Evolutionary conservation across 2,113 vertebrate species (phyloP).

Genomic region (Pteruthius melanotis): DNA sequence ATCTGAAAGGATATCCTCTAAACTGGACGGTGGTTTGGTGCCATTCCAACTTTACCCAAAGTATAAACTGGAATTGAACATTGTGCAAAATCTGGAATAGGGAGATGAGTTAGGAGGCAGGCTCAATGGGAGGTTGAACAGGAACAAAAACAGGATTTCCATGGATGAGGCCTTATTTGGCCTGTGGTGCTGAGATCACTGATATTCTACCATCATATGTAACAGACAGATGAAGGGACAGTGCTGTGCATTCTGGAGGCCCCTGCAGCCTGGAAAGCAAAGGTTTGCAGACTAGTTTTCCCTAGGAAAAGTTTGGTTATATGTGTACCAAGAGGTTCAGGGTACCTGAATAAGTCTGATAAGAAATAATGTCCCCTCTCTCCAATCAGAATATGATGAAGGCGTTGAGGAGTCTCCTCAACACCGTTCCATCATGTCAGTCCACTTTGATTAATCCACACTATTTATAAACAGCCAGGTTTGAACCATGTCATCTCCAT

Average conservation of each 20-base stretch:
- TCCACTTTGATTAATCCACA: background rate
- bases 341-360: background rate
- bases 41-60: background rate
- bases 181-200: background rate
- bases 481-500: background rate
- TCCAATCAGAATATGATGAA: background rate
- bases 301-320: background rate
- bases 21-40: background rate
- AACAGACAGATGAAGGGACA: background rate
- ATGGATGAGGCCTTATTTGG: background rate
- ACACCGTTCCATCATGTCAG: background rate
- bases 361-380: background rate
- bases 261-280: background rate
- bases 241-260: background rate
- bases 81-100: background rate
- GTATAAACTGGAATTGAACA: background rate
- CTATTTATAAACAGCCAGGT: background rate
- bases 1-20: background rate
- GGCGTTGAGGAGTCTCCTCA: background rate
- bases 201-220: background rate
- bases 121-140: background rate
- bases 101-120: background rate
- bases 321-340: background rate
- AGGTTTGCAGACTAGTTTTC: background rate
- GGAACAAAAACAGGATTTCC: background rate